Evolutionary conservation across 2,113 vertebrate species (phyloP).

Genomic region (Cyrtonyx montezumae): DNA sequence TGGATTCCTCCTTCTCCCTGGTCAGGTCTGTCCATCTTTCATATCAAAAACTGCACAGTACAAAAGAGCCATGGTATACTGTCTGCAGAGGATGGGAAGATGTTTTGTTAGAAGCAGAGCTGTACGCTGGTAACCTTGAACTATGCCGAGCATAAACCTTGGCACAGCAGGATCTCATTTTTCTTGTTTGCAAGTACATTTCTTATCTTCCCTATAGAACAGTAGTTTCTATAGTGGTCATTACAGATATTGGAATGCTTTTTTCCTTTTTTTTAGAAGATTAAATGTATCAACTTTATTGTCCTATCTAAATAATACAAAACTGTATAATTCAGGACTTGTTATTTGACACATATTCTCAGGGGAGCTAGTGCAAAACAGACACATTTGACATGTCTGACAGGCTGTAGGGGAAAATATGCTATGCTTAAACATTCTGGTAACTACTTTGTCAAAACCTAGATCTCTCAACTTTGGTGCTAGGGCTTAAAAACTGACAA

Average conservation of each 20-base stretch:
- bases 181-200: slow-evolving; percentile 49
- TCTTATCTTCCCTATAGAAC: slow-evolving; percentile 35
- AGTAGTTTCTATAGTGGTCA: not conserved
- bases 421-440: not conserved
- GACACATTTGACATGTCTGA: slow-evolving; percentile 22
- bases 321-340: not conserved
- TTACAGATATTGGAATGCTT: slow-evolving; percentile 44
- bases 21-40: not conserved
- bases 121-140: slow-evolving; percentile 49
- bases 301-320: slow-evolving; percentile 16
- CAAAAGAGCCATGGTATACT: not conserved
- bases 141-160: slow-evolving; percentile 29
- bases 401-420: not conserved
- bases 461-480: not conserved
- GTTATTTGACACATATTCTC: slow-evolving; percentile 36
- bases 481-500: not conserved
- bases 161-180: slow-evolving; percentile 42
- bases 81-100: not conserved
- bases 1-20: not conserved
- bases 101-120: slow-evolving; percentile 22
- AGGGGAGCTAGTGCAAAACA: not conserved
- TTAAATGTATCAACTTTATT: not conserved
- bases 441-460: not conserved
- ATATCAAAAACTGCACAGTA: not conserved
- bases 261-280: slow-evolving; percentile 35